Evolutionary conservation across 2,888 invertebrate genomes (phyloP).

Genomic region (Diadegma fenestrale): DNA sequence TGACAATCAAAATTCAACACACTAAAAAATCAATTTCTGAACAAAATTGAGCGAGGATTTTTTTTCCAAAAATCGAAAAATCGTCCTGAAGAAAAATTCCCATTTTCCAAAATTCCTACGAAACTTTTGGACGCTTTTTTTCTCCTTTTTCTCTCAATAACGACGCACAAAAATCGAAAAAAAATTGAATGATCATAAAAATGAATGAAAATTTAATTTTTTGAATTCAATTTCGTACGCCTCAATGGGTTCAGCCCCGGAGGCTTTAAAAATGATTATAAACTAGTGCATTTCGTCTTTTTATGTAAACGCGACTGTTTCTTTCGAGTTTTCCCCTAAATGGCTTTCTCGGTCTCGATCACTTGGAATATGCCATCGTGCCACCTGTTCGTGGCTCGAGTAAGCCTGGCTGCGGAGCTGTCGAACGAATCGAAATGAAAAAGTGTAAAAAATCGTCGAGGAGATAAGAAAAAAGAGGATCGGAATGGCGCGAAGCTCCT

Average conservation of each 20-base stretch:
- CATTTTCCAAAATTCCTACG: too few relatives aligned
- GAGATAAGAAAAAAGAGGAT: not conserved
- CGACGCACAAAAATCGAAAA: too few relatives aligned
- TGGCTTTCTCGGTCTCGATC: conserved; percentile 49
- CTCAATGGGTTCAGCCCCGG: not conserved
- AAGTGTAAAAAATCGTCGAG: conserved; percentile 6
- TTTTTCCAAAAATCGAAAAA: too few relatives aligned
- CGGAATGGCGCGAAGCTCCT: conserved; percentile 28
- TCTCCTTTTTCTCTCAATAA: not conserved
- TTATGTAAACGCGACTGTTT: not conserved
- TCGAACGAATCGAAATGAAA: conserved; percentile 31
- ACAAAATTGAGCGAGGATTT: too few relatives aligned
- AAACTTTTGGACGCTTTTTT: not conserved
- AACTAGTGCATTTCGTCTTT: not conserved
- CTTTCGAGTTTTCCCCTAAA: conserved; percentile 2
- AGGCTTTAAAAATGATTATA: not conserved
- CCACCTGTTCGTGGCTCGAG: conserved; percentile 72
- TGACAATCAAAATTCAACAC: too few relatives aligned
- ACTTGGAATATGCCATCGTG: conserved; percentile 74
- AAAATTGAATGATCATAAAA: too few relatives aligned
- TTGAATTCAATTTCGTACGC: too few relatives aligned
- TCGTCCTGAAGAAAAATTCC: too few relatives aligned
- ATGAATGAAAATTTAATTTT: too few relatives aligned
- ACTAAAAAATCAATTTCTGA: too few relatives aligned
- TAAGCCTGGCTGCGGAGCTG: conserved; percentile 12